phyloP scores from a whole-genome alignment of 1,140 invertebrate species.

The Eubasilissa regina region DNA sequence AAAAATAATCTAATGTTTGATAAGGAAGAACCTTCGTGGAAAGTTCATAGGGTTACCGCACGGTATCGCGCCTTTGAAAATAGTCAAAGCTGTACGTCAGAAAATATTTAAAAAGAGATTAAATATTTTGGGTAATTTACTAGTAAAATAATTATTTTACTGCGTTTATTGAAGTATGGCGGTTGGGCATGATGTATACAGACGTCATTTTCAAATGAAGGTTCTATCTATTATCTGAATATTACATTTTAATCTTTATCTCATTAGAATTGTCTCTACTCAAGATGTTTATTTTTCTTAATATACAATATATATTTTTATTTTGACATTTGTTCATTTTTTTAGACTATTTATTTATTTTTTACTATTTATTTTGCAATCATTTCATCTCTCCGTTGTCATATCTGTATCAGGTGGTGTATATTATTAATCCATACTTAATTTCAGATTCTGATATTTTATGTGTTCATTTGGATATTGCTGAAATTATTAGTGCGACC shows the following conservation, averaged over 20 bases:
- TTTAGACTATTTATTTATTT: not conserved
- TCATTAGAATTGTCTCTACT: not conserved
- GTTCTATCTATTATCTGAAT: not conserved
- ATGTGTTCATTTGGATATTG: no score
- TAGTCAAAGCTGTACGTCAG: no score
- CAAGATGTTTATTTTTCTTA: not conserved
- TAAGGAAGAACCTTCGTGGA: no score
- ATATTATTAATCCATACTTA: not conserved
- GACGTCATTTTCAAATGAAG: not conserved
- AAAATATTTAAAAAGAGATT: no score
- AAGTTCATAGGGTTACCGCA: no score
- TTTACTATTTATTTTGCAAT: conserved; percentile 19
- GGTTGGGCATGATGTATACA: no score
- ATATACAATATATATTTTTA: not conserved
- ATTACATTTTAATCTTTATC: not conserved
- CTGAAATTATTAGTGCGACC: no score
- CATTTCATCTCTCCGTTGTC: conserved; percentile 8
- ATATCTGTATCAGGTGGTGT: not conserved
- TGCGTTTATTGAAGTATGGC: no score
- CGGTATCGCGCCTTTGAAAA: no score
- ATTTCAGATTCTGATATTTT: not conserved
- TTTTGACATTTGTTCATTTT: not conserved
- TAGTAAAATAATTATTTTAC: no score
- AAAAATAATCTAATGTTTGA: no score
- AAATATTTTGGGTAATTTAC: no score